phyloP scores from a whole-genome alignment of 2,888 invertebrate genomes.

The Branchipolynoe longqiensis region DNA sequence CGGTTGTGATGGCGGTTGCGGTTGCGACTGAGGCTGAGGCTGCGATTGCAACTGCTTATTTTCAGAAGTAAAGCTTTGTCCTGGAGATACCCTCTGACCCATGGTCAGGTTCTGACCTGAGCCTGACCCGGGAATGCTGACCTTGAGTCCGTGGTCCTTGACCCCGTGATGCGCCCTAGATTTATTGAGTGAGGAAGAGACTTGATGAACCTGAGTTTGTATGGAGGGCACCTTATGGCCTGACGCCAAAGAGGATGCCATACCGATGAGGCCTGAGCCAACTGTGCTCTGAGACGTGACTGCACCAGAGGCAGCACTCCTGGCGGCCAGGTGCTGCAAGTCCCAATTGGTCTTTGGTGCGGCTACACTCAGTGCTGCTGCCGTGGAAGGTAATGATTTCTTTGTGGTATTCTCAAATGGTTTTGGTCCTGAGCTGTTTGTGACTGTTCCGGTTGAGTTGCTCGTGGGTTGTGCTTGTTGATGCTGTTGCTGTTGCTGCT shows the following conservation, averaged over 20 bases:
- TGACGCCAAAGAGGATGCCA: background rate
- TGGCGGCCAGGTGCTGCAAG: background rate
- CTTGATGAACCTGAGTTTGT: conserved; percentile 42
- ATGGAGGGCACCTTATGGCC: background rate
- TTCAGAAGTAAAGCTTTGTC: conserved; percentile 35
- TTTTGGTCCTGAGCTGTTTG: conserved; percentile 1
- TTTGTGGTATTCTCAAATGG: conserved; percentile 25
- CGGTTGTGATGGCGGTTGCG: too few species aligned
- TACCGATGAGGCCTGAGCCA: background rate
- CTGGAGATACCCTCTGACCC: conserved; percentile 23
- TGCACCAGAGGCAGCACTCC: background rate
- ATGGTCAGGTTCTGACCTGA: conserved; percentile 14
- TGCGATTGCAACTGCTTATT: too few species aligned
- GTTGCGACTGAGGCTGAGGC: background rate
- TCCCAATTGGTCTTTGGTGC: conserved; percentile 39
- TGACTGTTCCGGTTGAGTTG: background rate
- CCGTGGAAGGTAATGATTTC: conserved; percentile 8
- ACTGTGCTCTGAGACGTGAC: background rate
- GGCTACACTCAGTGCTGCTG: background rate
- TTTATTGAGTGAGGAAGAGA: conserved; percentile 45
- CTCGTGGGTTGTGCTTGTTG: background rate
- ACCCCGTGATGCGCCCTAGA: conserved; percentile 28
- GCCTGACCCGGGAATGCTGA: conserved; percentile 35
- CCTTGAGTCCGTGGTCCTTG: conserved; percentile 42
- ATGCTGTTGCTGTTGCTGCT: background rate